Conservation (phyloP, 92 coral and sea anemone species). For the Ricordea florida region DNA sequence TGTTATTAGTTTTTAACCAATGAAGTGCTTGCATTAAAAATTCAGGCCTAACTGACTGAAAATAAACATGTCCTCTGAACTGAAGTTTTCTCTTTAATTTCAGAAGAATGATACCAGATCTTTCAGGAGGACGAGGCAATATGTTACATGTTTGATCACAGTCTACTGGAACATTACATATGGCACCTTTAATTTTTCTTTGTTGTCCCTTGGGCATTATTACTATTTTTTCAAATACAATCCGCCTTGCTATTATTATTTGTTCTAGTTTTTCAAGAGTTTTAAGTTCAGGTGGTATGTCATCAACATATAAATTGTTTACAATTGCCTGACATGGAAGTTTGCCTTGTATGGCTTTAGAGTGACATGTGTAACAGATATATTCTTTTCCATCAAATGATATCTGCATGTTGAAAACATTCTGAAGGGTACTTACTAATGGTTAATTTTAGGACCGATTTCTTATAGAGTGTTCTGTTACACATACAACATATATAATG, state of each 20-base stretch:
- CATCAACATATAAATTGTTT: slow-evolving; percentile 44
- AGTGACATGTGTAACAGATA: slow-evolving; percentile 48
- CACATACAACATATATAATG: slow-evolving; percentile 36
- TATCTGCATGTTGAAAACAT: slow-evolving; percentile 24
- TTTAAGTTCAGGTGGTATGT: slow-evolving; percentile 45
- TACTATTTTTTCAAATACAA: slow-evolving; percentile 46
- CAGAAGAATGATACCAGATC: slow-evolving; percentile 46
- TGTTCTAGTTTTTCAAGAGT: slow-evolving; percentile 35
- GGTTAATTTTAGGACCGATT: slow-evolving; percentile 28
- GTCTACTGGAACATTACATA: slow-evolving; percentile 56
- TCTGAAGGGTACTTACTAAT: slow-evolving; percentile 17
- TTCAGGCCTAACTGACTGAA: slow-evolving; percentile 49
- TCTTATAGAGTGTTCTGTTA: slow-evolving; percentile 38
- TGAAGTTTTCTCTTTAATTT: slow-evolving; percentile 37
- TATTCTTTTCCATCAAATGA: slow-evolving; percentile 49
- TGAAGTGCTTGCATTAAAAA: slow-evolving; percentile 12
- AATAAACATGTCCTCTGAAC: slow-evolving; percentile 60
- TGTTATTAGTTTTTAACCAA: slow-evolving; percentile 44
- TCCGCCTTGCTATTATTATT: slow-evolving; percentile 40
- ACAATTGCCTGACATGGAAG: slow-evolving; percentile 43
- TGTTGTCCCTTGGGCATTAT: slow-evolving; percentile 58
- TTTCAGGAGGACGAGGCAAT: slow-evolving; percentile 55
- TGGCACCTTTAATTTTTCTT: slow-evolving; percentile 51
- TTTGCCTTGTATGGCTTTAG: slow-evolving; percentile 28
- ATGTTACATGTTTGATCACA: slow-evolving; percentile 49